Percentiles rank a stretch among this genome's conserved stretches.
phyloP scores from a whole-genome alignment of 2,797 vertebrate genomes.

The Mormyrops boulengeri region DNA sequence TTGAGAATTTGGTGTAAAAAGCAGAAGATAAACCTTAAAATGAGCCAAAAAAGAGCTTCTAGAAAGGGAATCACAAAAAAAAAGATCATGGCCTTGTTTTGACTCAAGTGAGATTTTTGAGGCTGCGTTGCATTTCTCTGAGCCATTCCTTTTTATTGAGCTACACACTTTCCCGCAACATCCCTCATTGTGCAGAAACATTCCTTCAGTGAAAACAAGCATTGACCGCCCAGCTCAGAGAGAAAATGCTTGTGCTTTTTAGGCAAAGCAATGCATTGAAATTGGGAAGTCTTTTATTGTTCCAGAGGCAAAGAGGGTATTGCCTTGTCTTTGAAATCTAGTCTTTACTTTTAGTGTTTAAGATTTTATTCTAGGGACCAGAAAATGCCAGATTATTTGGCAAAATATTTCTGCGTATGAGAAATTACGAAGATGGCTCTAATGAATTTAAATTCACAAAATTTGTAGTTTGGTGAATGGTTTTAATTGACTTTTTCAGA shows the following conservation, averaged over 20 bases:
- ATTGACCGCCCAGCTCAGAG: constrained; percentile 38
- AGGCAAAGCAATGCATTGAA: constrained; percentile 38
- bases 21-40: constrained; percentile 51
- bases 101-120: constrained; percentile 56
- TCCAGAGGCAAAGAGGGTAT: constrained; percentile 37
- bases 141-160: constrained; percentile 55
- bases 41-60: constrained; percentile 34
- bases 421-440: constrained; percentile 19
- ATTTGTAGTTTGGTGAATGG: constrained; percentile 28
- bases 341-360: constrained; percentile 18
- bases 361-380: constrained; percentile 27
- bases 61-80: constrained; percentile 39
- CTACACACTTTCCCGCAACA: constrained; percentile 57
- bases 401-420: constrained; percentile 38
- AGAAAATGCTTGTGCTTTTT: constrained; percentile 52
- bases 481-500: constrained; percentile 48
- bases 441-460: constrained; percentile 31
- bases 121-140: constrained; percentile 55
- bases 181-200: constrained; percentile 46
- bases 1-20: constrained; percentile 29
- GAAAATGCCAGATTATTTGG: not conserved
- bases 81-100: constrained; percentile 44
- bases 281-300: constrained; percentile 36
- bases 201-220: constrained; percentile 48
- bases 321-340: constrained; percentile 39